Conservation (phyloP, 2,113 vertebrate genomes). For the Lophius piscatorius region DNA sequence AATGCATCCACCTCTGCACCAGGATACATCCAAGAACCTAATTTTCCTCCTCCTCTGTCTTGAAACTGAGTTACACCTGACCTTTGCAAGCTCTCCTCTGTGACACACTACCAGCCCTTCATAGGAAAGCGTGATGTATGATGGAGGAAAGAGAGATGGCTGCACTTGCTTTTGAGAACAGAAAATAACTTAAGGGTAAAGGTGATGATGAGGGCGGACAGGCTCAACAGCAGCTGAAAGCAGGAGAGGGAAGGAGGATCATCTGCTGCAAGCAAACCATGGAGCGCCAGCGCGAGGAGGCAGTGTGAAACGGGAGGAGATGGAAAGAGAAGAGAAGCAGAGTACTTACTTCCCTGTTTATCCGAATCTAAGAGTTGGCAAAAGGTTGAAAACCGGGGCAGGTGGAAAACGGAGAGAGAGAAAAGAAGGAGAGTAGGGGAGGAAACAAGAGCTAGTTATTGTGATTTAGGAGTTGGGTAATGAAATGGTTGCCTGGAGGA, state of each 20-base stretch:
- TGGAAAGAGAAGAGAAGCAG: conserved; percentile 66
- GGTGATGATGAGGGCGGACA: conserved; percentile 28
- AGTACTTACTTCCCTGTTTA: conserved; percentile 89
- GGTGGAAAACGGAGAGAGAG: conserved; percentile 46
- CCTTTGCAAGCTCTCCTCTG: too few species aligned
- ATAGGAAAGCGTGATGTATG: too few species aligned
- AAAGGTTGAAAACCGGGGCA: conserved; percentile 48
- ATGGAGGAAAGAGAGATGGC: conserved; percentile 13
- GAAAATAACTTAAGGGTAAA: conserved; percentile 10
- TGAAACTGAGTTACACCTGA: too few species aligned
- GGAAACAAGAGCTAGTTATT: conserved; percentile 75
- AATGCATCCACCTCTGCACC: too few species aligned
- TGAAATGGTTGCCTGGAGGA: conserved; percentile 40
- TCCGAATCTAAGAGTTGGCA: conserved; percentile 83
- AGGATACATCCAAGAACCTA: too few species aligned
- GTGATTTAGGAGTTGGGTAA: conserved; percentile 48
- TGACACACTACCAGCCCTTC: conserved; percentile 66
- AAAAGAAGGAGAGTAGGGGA: conserved; percentile 56
- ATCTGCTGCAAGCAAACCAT: conserved; percentile 31
- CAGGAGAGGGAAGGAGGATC: conserved; percentile 16
- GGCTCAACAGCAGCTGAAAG: conserved; percentile 45
- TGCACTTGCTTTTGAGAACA: not conserved
- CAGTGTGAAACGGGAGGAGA: conserved; percentile 26
- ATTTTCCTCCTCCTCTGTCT: too few species aligned
- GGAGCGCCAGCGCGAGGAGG: conserved; percentile 12